Base-by-base conservation (phyloP, 2,888 invertebrate species). In the Acanthosepion pharaonis region DNA sequence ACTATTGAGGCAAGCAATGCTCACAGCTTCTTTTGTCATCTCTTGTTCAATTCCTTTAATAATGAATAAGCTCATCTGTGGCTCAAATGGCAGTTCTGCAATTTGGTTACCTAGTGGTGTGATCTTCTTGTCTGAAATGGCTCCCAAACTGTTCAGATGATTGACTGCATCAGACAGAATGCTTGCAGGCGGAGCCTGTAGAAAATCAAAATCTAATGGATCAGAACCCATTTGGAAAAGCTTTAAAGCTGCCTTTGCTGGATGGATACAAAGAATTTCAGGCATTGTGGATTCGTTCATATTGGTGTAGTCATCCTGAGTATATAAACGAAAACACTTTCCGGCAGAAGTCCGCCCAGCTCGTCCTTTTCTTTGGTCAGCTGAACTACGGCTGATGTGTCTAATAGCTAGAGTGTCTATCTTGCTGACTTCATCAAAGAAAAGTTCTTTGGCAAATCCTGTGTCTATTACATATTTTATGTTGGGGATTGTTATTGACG, bases 361-460 rank as follows among this genome's bases (percentile, higher is more conserved):
- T 94, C 97, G 95, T 15, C 97, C 97, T 95, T 97, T 97, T 15
- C 97, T 96, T 95, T 97, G 97, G 59, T 97, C 96, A 11, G 97
- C 97, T 8, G 97, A 97, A 94, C 97, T 97, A 95, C 96, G 96
- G 94, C 96, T 97, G 9, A 97, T 96, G 94, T 96, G 95, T 28
- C 95, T 95, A 9, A 97, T 95, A 91, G 95, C 95, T 49, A 97
- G 95, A 9, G 96, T 95, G 95, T 95, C 97, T 91, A 97, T 96
- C 94, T 97, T 97, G 94, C 95, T 96, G 78, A 95, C 95, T 8
- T 97, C 95, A 95, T 97, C 97, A 95, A 96, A 97, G 20, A 95
- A 95, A 95, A 96, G 97, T 95, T 97, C 97, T 94, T 97, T 97
- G 9, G 96, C 97, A 55, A 97, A 95, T 0, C 97, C 97, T 51